Evolutionary conservation across 2,888 invertebrate genomes (phyloP), one percentile per base, ranked within the genome.

Genomic region (Heliothis peltigera): DNA sequence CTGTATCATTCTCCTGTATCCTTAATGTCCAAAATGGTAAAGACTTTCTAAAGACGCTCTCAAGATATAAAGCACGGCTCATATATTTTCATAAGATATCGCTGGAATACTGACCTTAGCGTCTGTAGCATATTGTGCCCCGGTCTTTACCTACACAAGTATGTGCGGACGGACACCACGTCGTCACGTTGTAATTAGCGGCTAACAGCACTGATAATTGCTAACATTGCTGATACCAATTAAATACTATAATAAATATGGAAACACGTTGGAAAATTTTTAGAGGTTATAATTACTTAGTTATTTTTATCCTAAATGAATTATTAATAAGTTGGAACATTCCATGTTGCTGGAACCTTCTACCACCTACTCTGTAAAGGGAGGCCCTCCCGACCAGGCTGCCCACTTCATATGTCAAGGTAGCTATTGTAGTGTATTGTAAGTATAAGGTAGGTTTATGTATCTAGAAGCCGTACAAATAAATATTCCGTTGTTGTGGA

Each of bases 201-300:
- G 15, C 19, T 42, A 47, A 44, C 25, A 8, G 6, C 12, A 21
- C 21, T 44, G 18, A 42, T 57, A 69, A 58, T 58, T 58, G 46
- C 44, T 35, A 10, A 25, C 42, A 42, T 60, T 43, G 15, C 22
- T 21, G 21, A 35, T 48, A 46, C 25, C 35, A 70, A 66, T 66
- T 57, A 53, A 53, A 52, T 43, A 43, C 32, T 19, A 17, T 8
- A 60, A 52, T 70, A 1, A 21, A 70, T 53, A 22, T 48, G 25
- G 61, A 17, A 60, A 47, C n/a, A 25, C 48, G 25, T 39, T 48
- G 22, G 35, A 21, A n/a, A 56, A 17, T 48, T 5, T 18, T 25
- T 48, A n/a, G 39, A n/a, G 15, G 7, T 47, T 8, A 22, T 12
- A 62, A 32, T 12, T 18, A 18, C 2, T 18, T 15, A 12, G 10